Conservation (phyloP, 2,797 vertebrate species). For the Fistularia commersonii region DNA sequence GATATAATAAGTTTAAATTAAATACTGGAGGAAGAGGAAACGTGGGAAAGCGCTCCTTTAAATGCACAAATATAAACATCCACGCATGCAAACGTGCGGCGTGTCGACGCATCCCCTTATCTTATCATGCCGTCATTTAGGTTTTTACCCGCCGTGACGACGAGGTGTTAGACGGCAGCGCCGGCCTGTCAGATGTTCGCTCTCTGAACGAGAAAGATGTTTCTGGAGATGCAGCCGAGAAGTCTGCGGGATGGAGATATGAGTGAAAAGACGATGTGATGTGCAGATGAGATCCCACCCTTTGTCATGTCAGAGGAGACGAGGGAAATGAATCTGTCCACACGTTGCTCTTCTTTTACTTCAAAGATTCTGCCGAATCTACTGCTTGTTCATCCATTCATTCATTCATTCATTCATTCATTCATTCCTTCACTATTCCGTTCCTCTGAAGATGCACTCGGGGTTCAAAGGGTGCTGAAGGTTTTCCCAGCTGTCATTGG, state of each 20-base stretch:
- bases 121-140: conserved; percentile 17
- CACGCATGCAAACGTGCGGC: no score
- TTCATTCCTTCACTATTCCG: no score
- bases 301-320: conserved; percentile 49
- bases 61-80: no score
- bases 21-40: no score
- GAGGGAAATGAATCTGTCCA: conserved; percentile 32
- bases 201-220: conserved; percentile 25
- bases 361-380: neutral
- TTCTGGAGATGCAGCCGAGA: conserved; percentile 47
- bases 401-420: no score
- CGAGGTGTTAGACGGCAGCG: conserved; percentile 39
- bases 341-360: conserved; percentile 20
- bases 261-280: conserved; percentile 39
- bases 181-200: conserved; percentile 20
- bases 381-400: no score
- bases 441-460: no score
- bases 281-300: conserved; percentile 28
- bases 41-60: no score
- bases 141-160: conserved; percentile 26
- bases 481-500: no score
- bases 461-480: no score
- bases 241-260: conserved; percentile 22
- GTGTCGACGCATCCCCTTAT: neutral
- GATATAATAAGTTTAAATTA: no score